These are phyloP conservation scores for Pyxicephalus adspersus DNA, from an alignment of 2,113 vertebrate genomes.

Conservation along the genomic window DNA sequence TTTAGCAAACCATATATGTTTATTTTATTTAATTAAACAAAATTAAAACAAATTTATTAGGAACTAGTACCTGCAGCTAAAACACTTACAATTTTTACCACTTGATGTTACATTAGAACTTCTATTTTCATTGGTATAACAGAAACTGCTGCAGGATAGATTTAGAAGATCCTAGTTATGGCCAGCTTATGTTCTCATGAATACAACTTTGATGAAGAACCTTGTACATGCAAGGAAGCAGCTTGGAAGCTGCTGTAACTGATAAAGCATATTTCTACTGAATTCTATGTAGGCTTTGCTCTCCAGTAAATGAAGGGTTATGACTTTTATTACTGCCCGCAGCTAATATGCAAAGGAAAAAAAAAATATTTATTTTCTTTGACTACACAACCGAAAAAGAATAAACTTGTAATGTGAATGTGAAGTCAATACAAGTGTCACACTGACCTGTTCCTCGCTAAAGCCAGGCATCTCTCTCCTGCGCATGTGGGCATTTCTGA, in stretches of 20 bases:
- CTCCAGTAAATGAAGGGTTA: too few relatives aligned
- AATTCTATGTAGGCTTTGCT: not conserved
- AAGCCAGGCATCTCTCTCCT: too few relatives aligned
- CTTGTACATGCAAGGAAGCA: too few relatives aligned
- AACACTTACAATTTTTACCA: not conserved
- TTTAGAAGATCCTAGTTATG: not conserved
- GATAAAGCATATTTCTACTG: slow-evolving; percentile 17
- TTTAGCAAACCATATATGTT: not conserved
- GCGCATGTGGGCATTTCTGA: too few relatives aligned
- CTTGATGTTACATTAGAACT: not conserved
- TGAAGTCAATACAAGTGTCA: too few relatives aligned
- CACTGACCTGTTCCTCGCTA: too few relatives aligned
- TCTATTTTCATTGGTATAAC: not conserved
- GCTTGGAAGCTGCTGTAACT: not conserved
- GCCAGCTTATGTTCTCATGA: not conserved
- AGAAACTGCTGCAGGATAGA: not conserved
- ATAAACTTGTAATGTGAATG: too few relatives aligned
- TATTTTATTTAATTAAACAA: not conserved
- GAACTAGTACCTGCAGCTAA: not conserved
- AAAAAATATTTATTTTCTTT: too few relatives aligned
- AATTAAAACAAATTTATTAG: not conserved
- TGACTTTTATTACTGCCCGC: too few relatives aligned
- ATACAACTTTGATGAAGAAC: not conserved
- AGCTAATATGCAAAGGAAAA: too few relatives aligned
- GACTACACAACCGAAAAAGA: too few relatives aligned